A percentile compares a stretch with the other conserved stretches of the same genome.
Evolutionary conservation across 1,140 invertebrate genomes (phyloP).

Genomic region (Drosophila simulans): DNA sequence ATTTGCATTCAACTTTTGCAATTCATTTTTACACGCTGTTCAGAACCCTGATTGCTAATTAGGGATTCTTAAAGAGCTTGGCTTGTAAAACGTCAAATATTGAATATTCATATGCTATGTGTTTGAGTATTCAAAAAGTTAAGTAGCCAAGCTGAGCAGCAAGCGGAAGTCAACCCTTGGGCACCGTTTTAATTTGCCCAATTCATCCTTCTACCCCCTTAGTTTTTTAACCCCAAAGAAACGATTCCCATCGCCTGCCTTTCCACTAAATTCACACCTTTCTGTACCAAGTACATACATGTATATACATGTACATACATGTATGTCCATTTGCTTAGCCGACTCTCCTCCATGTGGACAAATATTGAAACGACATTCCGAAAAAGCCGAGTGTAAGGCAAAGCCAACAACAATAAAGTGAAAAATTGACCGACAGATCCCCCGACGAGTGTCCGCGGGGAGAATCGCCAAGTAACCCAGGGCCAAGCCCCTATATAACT

Average conservation of each 20-base stretch:
- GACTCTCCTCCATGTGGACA: constrained; percentile 30
- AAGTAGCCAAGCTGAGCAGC: neutral
- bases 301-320: too few species aligned
- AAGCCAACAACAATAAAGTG: constrained; percentile 18
- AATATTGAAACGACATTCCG: constrained; percentile 57
- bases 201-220: constrained; percentile 3
- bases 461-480: neutral
- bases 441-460: constrained; percentile 6
- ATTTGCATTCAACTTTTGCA: neutral
- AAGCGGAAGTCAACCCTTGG: neutral
- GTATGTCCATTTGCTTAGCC: constrained; percentile 9
- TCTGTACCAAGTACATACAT: constrained; percentile 33
- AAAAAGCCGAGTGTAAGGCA: constrained; percentile 43
- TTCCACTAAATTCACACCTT: constrained; percentile 58
- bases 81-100: too few species aligned
- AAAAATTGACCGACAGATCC: constrained; percentile 7
- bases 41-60: too few species aligned
- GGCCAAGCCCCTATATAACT: constrained; percentile 33
- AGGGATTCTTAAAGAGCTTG: too few species aligned
- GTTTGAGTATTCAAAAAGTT: neutral
- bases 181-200: constrained; percentile 11
- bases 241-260: neutral
- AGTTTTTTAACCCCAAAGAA: neutral
- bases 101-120: too few species aligned
- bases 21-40: too few species aligned